Conservation (phyloP, 1,140 invertebrate genomes). For the Drosophila orosa region DNA sequence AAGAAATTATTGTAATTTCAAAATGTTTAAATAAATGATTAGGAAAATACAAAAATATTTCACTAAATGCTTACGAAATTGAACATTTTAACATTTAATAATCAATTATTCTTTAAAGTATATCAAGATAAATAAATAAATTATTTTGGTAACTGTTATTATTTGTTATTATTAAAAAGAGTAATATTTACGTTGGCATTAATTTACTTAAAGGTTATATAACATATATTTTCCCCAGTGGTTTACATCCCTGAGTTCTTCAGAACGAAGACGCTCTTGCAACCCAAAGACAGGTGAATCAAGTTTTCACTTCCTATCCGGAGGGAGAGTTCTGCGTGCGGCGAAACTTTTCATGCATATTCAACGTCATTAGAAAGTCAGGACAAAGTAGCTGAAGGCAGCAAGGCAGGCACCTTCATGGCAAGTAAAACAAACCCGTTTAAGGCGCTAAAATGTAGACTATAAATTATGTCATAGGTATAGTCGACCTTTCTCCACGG, state of each 20-base stretch:
- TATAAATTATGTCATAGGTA: conserved; percentile 67
- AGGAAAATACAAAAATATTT: too few relatives aligned
- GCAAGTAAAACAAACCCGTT: conserved; percentile 46
- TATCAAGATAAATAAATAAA: too few relatives aligned
- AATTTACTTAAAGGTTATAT: rapidly evolving
- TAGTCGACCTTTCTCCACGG: conserved; percentile 26
- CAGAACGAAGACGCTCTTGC: conserved; percentile 24
- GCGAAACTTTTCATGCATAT: conserved; percentile 77
- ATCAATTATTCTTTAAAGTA: neutral
- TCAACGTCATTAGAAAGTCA: conserved; percentile 81
- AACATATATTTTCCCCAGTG: neutral
- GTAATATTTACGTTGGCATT: too few relatives aligned
- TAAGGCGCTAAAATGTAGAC: conserved; percentile 53
- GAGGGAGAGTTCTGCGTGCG: conserved; percentile 60
- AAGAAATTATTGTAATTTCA: neutral
- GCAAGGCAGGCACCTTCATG: conserved; percentile 28
- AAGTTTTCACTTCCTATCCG: conserved; percentile 53
- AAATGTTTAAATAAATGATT: neutral
- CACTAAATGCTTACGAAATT: too few relatives aligned
- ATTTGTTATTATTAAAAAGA: too few relatives aligned
- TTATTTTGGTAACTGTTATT: too few relatives aligned
- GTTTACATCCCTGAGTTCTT: neutral
- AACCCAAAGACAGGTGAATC: conserved; percentile 43
- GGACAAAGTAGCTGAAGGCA: conserved; percentile 68
- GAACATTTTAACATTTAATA: neutral